These are phyloP conservation scores for Leptosomus discolor DNA, from an alignment of 2,113 vertebrate genomes.

Conservation along the genomic window DNA sequence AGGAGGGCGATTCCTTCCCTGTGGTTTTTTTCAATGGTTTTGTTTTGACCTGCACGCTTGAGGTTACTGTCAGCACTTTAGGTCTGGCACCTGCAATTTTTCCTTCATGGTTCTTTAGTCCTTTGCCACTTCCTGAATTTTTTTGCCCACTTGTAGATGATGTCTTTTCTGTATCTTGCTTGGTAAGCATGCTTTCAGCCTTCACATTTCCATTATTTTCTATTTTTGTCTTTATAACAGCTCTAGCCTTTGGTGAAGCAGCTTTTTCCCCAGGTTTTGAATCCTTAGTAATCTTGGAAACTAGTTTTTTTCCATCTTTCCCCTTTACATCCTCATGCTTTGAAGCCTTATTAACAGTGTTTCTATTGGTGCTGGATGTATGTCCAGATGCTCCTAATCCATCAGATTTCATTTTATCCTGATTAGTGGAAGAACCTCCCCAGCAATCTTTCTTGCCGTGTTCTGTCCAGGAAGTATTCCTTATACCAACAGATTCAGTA, in stretches of 20 bases:
- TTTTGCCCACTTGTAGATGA: constrained; percentile 71
- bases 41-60: constrained; percentile 67
- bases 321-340: constrained; percentile 80
- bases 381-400: constrained; percentile 83
- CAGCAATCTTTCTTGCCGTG: constrained; percentile 54
- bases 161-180: constrained; percentile 68
- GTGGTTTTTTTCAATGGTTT: constrained; percentile 75
- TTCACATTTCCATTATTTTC: constrained; percentile 78
- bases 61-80: constrained; percentile 76
- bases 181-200: constrained; percentile 62
- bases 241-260: constrained; percentile 79
- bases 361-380: constrained; percentile 71
- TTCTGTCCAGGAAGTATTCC: constrained; percentile 68
- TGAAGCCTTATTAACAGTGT: constrained; percentile 73
- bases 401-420: constrained; percentile 94
- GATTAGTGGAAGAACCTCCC: constrained; percentile 54
- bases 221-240: constrained; percentile 72
- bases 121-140: constrained; percentile 71
- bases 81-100: constrained; percentile 83
- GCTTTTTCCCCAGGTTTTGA: constrained; percentile 77
- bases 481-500: constrained; percentile 69
- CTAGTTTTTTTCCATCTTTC: constrained; percentile 77
- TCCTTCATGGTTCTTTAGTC: constrained; percentile 75
- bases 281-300: constrained; percentile 72
- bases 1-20: constrained; percentile 72